These are phyloP conservation scores for Pachliopta kotzebuea DNA, from an alignment of 2,888 invertebrate species.

Conservation along the genomic window DNA sequence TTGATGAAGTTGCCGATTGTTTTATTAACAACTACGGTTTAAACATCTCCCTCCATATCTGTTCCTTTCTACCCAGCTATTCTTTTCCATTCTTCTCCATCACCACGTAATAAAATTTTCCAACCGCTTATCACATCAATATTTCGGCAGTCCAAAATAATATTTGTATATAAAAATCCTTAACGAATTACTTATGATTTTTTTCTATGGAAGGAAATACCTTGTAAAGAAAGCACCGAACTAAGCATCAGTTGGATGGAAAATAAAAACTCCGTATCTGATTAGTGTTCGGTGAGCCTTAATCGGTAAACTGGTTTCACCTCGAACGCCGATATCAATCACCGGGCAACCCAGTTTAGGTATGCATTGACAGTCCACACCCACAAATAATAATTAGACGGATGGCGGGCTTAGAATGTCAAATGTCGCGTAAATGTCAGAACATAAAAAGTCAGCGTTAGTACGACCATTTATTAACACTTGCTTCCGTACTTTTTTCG, in stretches of 20 bases:
- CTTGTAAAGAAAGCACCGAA: background rate
- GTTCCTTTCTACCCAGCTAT: no score
- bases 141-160: no score
- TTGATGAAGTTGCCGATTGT: no score
- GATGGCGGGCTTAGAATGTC: slow-evolving; percentile 66
- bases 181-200: no score
- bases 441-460: slow-evolving; percentile 57
- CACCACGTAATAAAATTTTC: no score
- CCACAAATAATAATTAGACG: slow-evolving; percentile 72
- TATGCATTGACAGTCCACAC: slow-evolving; percentile 68
- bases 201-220: background rate
- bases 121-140: no score
- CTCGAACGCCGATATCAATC: slow-evolving; percentile 51
- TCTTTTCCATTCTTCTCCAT: no score
- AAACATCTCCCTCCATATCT: no score
- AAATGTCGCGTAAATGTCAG: slow-evolving; percentile 75
- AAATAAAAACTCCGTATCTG: background rate
- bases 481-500: slow-evolving; percentile 41
- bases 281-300: slow-evolving; percentile 45
- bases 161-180: no score
- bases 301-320: slow-evolving; percentile 58
- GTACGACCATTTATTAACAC: slow-evolving; percentile 39
- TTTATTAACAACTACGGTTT: no score
- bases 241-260: background rate
- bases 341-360: slow-evolving; percentile 53